Evolutionary conservation across 2,888 invertebrate genomes (phyloP), one percentile per base, ranked within the genome.

Genomic region (Phalera bucephala): DNA sequence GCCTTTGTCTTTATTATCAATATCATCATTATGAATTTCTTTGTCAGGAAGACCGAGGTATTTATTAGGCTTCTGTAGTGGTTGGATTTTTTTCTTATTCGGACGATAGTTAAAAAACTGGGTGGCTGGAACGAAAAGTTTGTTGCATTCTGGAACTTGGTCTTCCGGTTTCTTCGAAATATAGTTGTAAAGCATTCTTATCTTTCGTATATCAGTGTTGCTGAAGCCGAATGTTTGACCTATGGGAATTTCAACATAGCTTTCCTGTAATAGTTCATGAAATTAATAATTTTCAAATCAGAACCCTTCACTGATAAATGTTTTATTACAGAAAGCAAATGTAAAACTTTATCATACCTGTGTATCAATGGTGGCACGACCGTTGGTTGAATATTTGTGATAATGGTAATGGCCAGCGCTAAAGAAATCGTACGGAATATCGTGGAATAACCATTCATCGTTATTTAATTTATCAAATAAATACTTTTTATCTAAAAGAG

Each of bases 151-250:
- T 8, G 65, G 47, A 5, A 54, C 40, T 34, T 58, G 54, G 1
- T 46, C 36, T 12, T 38, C 19, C 23, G 51, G 56, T 23, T 68
- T 65, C 33, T 45, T 64, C 1, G 60, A 51, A 5, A 78, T 71
- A 11, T 54, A 72, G 28, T 72, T 75, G 33, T 85, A 84, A 0
- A 84, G 49, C 72, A 76, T 72, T 48, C 59, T 59, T 37, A 85
- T 64, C 67, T 85, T 85, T 26, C 46, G 39, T 14, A 80, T 49
- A 33, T 85, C 84, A 3, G 7, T 45, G 7, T 36, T 26, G 31
- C 70, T 72, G 2, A 78, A 64, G 0, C 45, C 51, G 3, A 52
- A 48, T 4, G 36, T 36, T 15, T 59, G 51, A 1, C 57, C 59
- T 6, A 59, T 17, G 4, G 21, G 5, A 23, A 4, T 10, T 7